Percentiles rank a stretch among this genome's conserved stretches.
These are phyloP conservation scores for Sepioteuthis lessoniana DNA, from an alignment of 2,888 invertebrate species.

Conservation along the genomic window DNA sequence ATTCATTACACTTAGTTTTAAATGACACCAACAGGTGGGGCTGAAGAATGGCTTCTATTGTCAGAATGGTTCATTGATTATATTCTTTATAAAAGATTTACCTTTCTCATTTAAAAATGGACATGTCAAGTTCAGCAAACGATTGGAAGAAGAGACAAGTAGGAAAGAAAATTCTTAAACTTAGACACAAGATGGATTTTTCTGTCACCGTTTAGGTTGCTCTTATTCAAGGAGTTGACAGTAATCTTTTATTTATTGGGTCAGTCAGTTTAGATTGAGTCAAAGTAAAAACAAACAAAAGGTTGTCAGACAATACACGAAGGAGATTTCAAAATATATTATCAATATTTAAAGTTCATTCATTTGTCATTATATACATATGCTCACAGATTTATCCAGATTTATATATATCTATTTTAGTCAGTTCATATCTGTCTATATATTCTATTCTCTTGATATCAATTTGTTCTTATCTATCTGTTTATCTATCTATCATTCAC, in stretches of 20 bases:
- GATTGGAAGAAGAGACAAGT: background rate
- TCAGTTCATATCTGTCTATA: too few species aligned
- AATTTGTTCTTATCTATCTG: too few species aligned
- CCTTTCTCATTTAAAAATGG: background rate
- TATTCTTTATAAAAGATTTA: background rate
- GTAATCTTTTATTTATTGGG: background rate
- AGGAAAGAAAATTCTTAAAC: background rate
- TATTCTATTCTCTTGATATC: too few species aligned
- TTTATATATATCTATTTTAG: background rate
- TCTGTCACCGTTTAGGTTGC: background rate
- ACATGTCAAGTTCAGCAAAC: background rate
- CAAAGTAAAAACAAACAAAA: background rate
- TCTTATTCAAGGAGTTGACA: background rate
- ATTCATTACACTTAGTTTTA: background rate
- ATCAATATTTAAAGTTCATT: background rate
- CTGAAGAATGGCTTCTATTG: background rate
- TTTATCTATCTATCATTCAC: too few species aligned
- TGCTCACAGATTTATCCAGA: background rate
- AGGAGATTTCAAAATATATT: background rate
- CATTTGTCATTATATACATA: background rate
- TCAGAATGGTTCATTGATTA: background rate
- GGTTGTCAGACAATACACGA: too few species aligned
- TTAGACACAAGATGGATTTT: background rate
- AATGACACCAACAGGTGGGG: constrained; percentile 2
- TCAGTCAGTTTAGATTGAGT: background rate